Base-by-base conservation (phyloP, 2,797 vertebrate genomes). In the Squalus acanthias region DNA sequence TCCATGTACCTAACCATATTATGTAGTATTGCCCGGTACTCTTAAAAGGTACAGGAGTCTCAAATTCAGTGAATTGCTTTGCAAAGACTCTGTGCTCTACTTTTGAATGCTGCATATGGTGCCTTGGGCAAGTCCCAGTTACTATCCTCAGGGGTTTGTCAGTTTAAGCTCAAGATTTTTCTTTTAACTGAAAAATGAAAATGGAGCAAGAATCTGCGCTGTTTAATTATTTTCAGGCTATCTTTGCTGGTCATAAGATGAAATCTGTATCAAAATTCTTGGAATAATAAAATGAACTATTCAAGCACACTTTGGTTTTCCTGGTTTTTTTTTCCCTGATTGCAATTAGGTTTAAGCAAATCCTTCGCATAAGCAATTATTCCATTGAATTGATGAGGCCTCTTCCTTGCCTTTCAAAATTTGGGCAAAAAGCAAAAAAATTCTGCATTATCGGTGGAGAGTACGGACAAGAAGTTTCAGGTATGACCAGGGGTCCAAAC, bases 181-280 rank as follows among this genome's bases (percentile, higher is more conserved):
- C 97, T 96, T 96, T 82, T 65, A 50, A 79, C 39, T 94, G 97
- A 97, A 97, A 97, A 97, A 22, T 12, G 46, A 33, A 96, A 79
- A 46, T n/a, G 26, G 20, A 96, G 17, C 60, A 96, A 29, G 20
- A 85, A 60, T 50, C 12, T 85, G 60, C 2, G 79, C 57, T 96
- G 79, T 85, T 85, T 96, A 69, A 85, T 67, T 65, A 65, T 67
- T 85, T 96, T 87, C 57, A 88, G 53, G 65, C 85, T 67, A 69
- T 98, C 95, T 96, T 98, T 98, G 98, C 98, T 98, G 98, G 98
- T 98, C 98, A 98, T 98, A 98, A 97, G 97, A 97, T 97, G 97
- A 95, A 95, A 76, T 33, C 94, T 95, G 67, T 95, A 57, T 95
- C 29, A 72, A 95, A 95, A 33, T 72, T 95, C 94, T 53, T 95